These are phyloP conservation scores for Pitta sordida DNA, from an alignment of 2,113 vertebrate species.

Conservation along the genomic window DNA sequence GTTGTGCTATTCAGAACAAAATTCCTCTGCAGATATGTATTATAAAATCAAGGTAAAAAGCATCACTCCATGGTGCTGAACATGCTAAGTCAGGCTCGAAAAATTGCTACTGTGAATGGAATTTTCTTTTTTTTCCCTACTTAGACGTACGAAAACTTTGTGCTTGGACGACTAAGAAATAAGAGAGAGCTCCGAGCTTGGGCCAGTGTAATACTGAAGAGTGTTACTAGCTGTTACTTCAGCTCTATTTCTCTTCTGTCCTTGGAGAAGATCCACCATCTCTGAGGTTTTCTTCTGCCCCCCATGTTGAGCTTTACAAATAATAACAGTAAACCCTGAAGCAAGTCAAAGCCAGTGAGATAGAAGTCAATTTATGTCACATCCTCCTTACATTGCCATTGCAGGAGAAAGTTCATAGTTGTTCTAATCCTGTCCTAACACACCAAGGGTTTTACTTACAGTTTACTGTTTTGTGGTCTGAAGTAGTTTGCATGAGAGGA, in stretches of 20 bases:
- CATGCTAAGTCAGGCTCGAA: not conserved
- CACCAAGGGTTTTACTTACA: not conserved
- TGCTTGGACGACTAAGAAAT: not conserved
- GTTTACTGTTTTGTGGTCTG: not conserved
- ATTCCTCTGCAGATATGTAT: not conserved
- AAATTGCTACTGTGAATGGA: not conserved
- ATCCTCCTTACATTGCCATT: not conserved
- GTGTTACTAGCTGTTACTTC: not conserved
- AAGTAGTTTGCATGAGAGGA: not conserved
- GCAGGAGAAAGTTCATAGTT: not conserved
- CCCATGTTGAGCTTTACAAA: not conserved
- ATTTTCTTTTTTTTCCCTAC: not conserved
- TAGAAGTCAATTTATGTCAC: not conserved
- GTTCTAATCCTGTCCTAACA: not conserved
- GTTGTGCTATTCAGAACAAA: not conserved
- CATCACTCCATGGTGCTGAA: not conserved
- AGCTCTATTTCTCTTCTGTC: not conserved
- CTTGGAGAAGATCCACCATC: not conserved
- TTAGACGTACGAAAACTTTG: not conserved
- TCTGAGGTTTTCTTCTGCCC: not conserved
- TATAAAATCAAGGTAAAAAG: not conserved
- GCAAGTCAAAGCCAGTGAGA: not conserved
- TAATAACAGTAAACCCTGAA: not conserved
- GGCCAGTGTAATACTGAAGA: not conserved
- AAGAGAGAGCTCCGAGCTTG: fast-evolving